phyloP scores from a whole-genome alignment of 2,888 invertebrate genomes.

The Sphaerophoria rueppellii region DNA sequence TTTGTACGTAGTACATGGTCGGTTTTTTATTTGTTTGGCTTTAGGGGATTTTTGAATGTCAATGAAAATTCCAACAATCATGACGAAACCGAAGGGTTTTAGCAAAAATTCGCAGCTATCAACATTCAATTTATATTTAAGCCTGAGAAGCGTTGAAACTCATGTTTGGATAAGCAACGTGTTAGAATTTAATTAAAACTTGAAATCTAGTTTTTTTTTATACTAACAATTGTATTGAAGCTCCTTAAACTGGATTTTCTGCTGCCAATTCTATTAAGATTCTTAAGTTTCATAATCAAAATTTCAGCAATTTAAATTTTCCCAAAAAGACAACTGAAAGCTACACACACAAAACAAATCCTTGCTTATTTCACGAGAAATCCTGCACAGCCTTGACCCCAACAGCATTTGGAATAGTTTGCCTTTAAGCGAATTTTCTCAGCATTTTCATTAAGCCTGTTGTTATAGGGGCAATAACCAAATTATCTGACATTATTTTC shows the following conservation, averaged over 20 bases:
- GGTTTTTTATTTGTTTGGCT: neutral
- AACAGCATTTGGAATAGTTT: neutral
- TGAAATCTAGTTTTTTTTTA: no score
- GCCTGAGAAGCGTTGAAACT: no score
- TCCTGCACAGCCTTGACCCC: neutral
- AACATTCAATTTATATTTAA: no score
- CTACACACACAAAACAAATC: slow-evolving; percentile 47
- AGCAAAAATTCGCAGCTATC: no score
- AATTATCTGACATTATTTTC: slow-evolving; percentile 51
- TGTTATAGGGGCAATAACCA: slow-evolving; percentile 54
- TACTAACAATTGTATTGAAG: no score
- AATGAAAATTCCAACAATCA: no score
- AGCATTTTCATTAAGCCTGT: slow-evolving; percentile 59
- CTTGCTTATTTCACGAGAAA: slow-evolving; percentile 27
- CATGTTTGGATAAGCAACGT: no score
- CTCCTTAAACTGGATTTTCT: no score
- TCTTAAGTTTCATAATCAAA: neutral
- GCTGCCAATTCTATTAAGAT: neutral
- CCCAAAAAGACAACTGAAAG: slow-evolving; percentile 35
- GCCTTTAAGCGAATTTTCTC: slow-evolving; percentile 45
- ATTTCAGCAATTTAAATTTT: slow-evolving; percentile 29
- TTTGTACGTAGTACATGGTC: neutral
- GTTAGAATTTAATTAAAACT: no score
- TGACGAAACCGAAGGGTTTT: no score
- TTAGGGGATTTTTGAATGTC: neutral